Conservation (phyloP, 2,797 vertebrate genomes). For the Zalophus californianus region DNA sequence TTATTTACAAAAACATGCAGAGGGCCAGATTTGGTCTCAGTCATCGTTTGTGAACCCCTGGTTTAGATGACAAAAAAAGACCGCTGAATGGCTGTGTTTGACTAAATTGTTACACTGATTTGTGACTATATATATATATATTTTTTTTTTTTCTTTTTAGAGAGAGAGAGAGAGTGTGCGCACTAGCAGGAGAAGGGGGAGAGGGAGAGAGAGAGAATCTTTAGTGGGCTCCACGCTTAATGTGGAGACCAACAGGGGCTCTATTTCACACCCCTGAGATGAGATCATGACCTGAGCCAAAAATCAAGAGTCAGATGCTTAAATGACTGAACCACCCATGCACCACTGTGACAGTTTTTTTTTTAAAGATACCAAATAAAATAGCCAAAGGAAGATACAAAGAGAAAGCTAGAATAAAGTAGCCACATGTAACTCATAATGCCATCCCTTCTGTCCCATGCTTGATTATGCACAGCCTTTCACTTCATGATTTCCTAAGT, state of each 20-base stretch:
- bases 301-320: neutral
- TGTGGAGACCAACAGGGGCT: neutral
- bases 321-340: neutral
- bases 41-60: neutral
- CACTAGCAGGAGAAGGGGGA: neutral
- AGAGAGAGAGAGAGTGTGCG: neutral
- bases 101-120: neutral
- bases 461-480: neutral
- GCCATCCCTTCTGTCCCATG: neutral
- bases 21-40: neutral
- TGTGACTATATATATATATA: neutral
- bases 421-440: neutral
- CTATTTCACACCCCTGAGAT: neutral
- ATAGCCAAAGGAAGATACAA: neutral
- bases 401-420: neutral
- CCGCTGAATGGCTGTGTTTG: neutral
- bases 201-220: neutral
- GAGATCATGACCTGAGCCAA: neutral
- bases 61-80: neutral
- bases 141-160: neutral
- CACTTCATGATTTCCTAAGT: neutral
- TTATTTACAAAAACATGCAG: neutral
- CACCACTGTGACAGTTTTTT: neutral
- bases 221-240: neutral
- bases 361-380: constrained; percentile 28